Percentiles rank a stretch among this genome's conserved stretches.
Conservation (phyloP, 1,140 invertebrate species). For the Trichogramma pretiosum region DNA sequence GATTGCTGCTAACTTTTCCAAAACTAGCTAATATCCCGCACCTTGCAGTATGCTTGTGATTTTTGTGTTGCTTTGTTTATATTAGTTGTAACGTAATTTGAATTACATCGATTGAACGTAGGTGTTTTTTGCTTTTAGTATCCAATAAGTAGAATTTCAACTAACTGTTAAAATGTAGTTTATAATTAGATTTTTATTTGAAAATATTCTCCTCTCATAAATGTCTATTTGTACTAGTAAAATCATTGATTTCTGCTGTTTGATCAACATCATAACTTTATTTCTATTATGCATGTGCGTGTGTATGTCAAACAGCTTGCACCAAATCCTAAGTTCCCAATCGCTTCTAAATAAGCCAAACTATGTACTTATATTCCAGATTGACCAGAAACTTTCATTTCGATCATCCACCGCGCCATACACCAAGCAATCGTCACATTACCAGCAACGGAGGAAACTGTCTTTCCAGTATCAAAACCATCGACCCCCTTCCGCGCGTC, state of each 20-base stretch:
- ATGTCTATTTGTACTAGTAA: too few species aligned
- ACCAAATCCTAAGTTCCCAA: conserved; percentile 3
- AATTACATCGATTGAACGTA: too few species aligned
- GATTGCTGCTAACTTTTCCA: conserved; percentile 40
- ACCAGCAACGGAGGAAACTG: conserved; percentile 27
- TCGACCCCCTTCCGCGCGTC: conserved; percentile 32
- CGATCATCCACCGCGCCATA: conserved; percentile 1
- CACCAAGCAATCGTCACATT: background rate
- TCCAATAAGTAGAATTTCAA: too few species aligned
- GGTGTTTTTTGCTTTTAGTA: too few species aligned
- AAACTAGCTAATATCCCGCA: conserved; percentile 32
- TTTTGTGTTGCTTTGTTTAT: conserved; percentile 11
- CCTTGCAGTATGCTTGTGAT: conserved; percentile 6
- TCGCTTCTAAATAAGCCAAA: conserved; percentile 16
- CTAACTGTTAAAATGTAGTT: too few species aligned
- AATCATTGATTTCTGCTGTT: too few species aligned
- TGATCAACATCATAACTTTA: too few species aligned
- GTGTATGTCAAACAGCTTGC: background rate
- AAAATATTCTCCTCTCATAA: too few species aligned
- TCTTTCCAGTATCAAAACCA: conserved; percentile 35
- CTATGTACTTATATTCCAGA: conserved; percentile 32
- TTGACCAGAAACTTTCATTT: conserved; percentile 19
- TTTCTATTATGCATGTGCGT: background rate
- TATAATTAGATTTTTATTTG: too few species aligned
- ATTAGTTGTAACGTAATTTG: too few species aligned